Percentiles rank a stretch among this genome's conserved stretches.
phyloP scores from a whole-genome alignment of 2,797 vertebrate species.

The Scyliorhinus canicula region DNA sequence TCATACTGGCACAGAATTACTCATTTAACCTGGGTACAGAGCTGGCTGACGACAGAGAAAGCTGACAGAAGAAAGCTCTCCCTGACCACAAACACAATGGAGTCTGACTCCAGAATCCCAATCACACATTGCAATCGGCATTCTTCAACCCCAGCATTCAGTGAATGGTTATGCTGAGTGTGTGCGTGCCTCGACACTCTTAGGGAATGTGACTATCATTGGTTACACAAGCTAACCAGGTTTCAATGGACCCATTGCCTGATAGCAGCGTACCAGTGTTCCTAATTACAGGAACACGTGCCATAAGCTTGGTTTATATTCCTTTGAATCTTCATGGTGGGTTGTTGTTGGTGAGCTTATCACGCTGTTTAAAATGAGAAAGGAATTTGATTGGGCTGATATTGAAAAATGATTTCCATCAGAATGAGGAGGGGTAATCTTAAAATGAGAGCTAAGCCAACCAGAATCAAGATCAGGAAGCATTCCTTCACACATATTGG shows the following conservation, averaged over 20 bases:
- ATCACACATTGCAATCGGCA: not conserved
- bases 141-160: not conserved
- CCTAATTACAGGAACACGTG: not conserved
- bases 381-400: not conserved
- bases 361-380: not conserved
- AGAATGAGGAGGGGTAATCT: not conserved
- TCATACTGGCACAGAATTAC: not conserved
- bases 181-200: not conserved
- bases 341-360: no score
- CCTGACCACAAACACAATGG: slow-evolving; percentile 16
- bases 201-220: not conserved
- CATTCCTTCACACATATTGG: not conserved
- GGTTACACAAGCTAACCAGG: not conserved
- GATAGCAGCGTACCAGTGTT: not conserved
- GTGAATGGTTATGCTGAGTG: not conserved
- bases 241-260: not conserved
- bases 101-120: not conserved
- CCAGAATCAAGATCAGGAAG: not conserved
- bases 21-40: not conserved
- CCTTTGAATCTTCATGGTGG: not conserved
- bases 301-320: not conserved
- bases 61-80: not conserved
- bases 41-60: not conserved
- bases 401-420: not conserved
- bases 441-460: not conserved